Evolutionary conservation across 64 coral and sea anemone genomes (phyloP).

Genomic region (Stichodactyla mertensii): DNA sequence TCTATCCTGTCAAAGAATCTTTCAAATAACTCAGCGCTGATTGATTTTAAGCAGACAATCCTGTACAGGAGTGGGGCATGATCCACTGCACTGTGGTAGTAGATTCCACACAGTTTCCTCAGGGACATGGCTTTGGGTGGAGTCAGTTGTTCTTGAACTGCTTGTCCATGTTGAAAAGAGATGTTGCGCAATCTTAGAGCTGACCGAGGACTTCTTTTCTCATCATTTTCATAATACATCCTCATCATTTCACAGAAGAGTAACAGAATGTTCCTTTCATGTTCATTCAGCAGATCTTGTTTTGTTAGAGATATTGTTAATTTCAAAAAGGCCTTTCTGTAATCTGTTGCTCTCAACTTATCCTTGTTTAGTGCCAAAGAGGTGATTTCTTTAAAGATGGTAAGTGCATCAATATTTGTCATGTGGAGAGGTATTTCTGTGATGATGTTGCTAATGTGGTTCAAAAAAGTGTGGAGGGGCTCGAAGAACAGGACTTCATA

Average conservation of each 20-base stretch:
- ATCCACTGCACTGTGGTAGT: conserved; percentile 9
- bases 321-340: conserved; percentile 14
- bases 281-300: not conserved
- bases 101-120: conserved; percentile 55
- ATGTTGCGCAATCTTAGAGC: conserved; percentile 45
- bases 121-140: conserved; percentile 32
- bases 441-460: conserved; percentile 29
- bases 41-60: not conserved
- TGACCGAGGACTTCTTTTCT: conserved; percentile 14
- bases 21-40: conserved; percentile 10
- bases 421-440: conserved; percentile 20
- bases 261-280: not conserved
- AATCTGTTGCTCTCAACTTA: conserved; percentile 19
- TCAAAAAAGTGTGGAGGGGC: conserved; percentile 8
- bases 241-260: conserved; percentile 32
- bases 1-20: conserved; percentile 41
- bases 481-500: conserved; percentile 37
- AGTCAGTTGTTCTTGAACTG: conserved; percentile 23
- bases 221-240: conserved; percentile 22
- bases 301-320: not conserved
- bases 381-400: conserved; percentile 25
- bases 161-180: conserved; percentile 35
- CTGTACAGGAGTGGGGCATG: conserved; percentile 3
- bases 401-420: conserved; percentile 22
- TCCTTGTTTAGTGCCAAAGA: conserved; percentile 12